These are phyloP conservation scores for Bufotes viridis DNA, from an alignment of 2,797 vertebrate species.

Conservation along the genomic window DNA sequence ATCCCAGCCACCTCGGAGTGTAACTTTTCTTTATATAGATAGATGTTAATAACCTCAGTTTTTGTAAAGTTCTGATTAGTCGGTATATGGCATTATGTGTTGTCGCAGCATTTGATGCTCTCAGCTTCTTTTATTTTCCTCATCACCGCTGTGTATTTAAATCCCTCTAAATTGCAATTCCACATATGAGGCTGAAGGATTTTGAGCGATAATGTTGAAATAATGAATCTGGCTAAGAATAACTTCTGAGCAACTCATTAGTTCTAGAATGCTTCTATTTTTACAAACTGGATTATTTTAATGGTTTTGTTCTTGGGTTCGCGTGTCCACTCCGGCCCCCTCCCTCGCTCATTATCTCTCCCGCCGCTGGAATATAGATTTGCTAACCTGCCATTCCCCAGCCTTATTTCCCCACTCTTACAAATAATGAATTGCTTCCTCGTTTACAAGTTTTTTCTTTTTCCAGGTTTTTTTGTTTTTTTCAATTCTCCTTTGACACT, in stretches of 20 bases:
- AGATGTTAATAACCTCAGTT: too few species aligned
- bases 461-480: neutral
- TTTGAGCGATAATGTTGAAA: conserved; percentile 9
- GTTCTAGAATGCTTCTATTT: conserved; percentile 18
- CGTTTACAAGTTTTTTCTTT: neutral
- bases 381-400: neutral
- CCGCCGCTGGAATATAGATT: neutral
- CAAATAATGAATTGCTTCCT: conserved; percentile 30
- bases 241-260: conserved; percentile 30
- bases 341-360: conserved; percentile 36
- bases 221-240: conserved; percentile 30
- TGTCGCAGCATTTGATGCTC: neutral
- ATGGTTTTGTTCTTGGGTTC: conserved; percentile 14
- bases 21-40: too few species aligned
- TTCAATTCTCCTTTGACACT: conserved; percentile 33
- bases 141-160: neutral
- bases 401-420: neutral
- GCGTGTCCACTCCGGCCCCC: conserved; percentile 31
- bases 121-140: neutral
- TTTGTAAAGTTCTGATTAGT: neutral
- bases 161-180: conserved; percentile 1
- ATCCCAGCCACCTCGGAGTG: too few species aligned
- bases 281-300: conserved; percentile 28
- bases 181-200: neutral
- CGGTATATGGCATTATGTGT: neutral